These are phyloP conservation scores for Bombus vancouverensis DNA, from an alignment of 1,140 invertebrate genomes.

Conservation along the genomic window DNA sequence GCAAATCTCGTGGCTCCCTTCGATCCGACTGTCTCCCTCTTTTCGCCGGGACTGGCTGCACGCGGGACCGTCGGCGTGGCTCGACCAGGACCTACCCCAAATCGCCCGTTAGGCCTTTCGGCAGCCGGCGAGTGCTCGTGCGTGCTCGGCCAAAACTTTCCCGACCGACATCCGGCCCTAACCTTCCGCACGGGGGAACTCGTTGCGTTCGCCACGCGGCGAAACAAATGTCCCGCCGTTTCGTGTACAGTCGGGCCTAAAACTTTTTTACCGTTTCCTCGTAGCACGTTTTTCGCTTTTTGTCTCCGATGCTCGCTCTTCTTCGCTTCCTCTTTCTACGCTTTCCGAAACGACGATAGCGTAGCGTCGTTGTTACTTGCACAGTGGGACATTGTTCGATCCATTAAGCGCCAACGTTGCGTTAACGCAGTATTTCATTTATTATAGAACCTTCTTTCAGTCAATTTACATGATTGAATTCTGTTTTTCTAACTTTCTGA, in stretches of 20 bases:
- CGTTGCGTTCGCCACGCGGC: constrained; percentile 68
- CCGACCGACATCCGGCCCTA: constrained; percentile 74
- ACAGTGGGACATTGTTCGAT: background rate
- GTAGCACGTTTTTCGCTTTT: background rate
- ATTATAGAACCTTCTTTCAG: too few relatives aligned
- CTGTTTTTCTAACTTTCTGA: too few relatives aligned
- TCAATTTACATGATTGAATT: too few relatives aligned
- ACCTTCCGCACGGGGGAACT: constrained; percentile 78
- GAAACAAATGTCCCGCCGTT: constrained; percentile 72
- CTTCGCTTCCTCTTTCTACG: too few relatives aligned
- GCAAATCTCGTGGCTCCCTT: constrained; percentile 47
- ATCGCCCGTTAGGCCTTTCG: constrained; percentile 73
- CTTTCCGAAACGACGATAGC: background rate
- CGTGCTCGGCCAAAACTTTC: constrained; percentile 73
- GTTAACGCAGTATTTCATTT: too few relatives aligned
- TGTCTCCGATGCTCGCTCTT: background rate
- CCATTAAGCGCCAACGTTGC: too few relatives aligned
- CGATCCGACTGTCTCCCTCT: constrained; percentile 49
- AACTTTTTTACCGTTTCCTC: constrained; percentile 1
- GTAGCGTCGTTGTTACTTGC: background rate
- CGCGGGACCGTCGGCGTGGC: constrained; percentile 10
- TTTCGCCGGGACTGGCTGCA: constrained; percentile 14
- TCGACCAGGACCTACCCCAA: constrained; percentile 78
- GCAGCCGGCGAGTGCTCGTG: constrained; percentile 51
- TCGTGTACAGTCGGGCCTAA: constrained; percentile 66